Evolutionary conservation across 2,888 invertebrate genomes (phyloP).

Genomic region (Ferdinandea cuprea): DNA sequence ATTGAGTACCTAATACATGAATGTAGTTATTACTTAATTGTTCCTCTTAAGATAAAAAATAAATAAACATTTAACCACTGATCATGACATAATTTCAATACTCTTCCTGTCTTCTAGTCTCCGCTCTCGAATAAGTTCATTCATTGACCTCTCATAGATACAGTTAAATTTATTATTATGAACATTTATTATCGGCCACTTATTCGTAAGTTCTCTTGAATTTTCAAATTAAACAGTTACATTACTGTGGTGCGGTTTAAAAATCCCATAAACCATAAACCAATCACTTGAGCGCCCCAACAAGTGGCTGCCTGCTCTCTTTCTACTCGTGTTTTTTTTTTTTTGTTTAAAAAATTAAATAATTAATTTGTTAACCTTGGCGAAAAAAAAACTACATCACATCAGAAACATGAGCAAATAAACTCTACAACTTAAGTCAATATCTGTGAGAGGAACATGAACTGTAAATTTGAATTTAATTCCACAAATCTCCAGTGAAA

Average conservation of each 20-base stretch:
- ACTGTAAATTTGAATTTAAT: constrained; percentile 8
- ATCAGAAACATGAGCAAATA: constrained; percentile 1
- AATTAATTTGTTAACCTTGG: constrained; percentile 50
- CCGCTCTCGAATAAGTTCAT: constrained; percentile 43
- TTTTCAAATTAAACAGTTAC: constrained; percentile 28
- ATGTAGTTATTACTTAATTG: too few species aligned
- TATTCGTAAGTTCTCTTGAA: constrained; percentile 31
- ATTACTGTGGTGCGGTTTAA: background rate
- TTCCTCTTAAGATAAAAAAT: background rate
- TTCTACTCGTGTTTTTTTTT: too few species aligned
- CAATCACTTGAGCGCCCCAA: background rate
- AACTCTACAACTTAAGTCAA: background rate
- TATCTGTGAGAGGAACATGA: background rate
- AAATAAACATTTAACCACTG: background rate
- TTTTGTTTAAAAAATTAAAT: background rate
- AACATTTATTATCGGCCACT: constrained; percentile 42
- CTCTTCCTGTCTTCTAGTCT: background rate
- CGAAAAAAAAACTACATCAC: background rate
- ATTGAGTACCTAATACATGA: too few species aligned
- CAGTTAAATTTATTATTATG: constrained; percentile 33
- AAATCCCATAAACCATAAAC: constrained; percentile 39
- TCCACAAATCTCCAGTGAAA: constrained; percentile 17
- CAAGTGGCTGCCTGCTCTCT: constrained; percentile 5
- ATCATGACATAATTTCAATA: constrained; percentile 10
- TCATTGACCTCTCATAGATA: constrained; percentile 26